Base-by-base conservation (phyloP, 1,140 invertebrate genomes). In the Diorhabda sublineata region DNA sequence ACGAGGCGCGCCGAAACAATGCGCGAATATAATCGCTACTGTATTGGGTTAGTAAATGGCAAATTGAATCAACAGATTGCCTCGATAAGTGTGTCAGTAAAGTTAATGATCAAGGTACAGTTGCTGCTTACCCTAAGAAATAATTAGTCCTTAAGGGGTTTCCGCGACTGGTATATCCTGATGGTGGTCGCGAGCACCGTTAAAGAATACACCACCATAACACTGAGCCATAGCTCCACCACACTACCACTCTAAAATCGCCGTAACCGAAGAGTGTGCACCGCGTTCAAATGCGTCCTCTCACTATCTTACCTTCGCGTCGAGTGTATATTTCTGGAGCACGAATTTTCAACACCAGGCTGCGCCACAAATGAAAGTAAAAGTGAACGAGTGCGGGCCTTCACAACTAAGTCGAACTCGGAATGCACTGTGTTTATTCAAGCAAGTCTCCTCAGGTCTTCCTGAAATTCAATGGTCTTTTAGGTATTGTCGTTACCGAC, bases 341-440 rank as follows among this genome's bases (percentile, higher is more conserved):
- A 77, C 77, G 73, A 75, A 73, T 78, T 76, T 77, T 72, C 71
- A 74, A 73, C 66, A 69, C 71, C 60, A 52, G 68, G 73, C 79
- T 80, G 76, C 78, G 76, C 75, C 78, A 80, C 78, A 79, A 79
- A 80, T 80, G 79, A 80, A 80, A 80, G 79, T 80, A 80, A 80
- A 80, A 80, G 79, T 80, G 77, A 80, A 74, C 76, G 75, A 77
- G 73, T 67, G 67, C 73, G 72, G 73, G 73, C 76, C 77, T 78
- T 77, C 75, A 77, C 70, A 77, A 74, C 71, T 70, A 70, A 61
- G 61, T 26, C 26, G 26, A 26, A 26, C 26, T 67, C 61, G 66
- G 45, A 66, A 61, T 71, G 70, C 61, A 60, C 68, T 57, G 71
- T 72, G 61, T 71, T 59, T 67, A 70, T 73, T 69, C 67, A 70